phyloP scores from a whole-genome alignment of 2,797 vertebrate genomes.

The Micropoecilia bifurca region DNA sequence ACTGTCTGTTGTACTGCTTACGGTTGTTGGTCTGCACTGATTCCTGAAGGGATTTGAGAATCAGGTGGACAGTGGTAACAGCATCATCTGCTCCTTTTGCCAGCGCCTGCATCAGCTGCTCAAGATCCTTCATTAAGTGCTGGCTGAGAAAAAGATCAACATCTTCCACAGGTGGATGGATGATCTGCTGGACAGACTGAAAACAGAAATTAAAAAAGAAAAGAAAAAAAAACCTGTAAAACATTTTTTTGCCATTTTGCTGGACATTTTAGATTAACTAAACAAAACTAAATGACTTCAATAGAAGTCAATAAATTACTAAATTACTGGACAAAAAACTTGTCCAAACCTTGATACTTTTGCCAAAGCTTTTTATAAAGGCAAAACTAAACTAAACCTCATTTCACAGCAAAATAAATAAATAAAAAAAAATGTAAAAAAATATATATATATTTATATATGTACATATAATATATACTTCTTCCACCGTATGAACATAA shows the following conservation, averaged over 20 bases:
- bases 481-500: neutral
- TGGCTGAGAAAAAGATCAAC: constrained; percentile 74
- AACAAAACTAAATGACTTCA: neutral
- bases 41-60: constrained; percentile 71
- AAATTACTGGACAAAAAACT: neutral
- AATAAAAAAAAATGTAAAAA: no score
- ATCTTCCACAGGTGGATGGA: constrained; percentile 76
- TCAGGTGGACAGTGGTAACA: constrained; percentile 71
- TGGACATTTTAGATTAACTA: neutral
- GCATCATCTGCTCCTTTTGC: constrained; percentile 85
- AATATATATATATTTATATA: no score
- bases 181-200: constrained; percentile 45
- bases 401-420: neutral
- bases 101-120: constrained; percentile 79
- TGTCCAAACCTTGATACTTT: neutral
- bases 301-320: neutral
- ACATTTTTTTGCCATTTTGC: neutral
- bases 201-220: neutral
- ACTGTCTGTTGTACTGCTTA: constrained; percentile 55
- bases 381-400: neutral
- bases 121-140: constrained; percentile 82
- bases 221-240: neutral
- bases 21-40: constrained; percentile 51
- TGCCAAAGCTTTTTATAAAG: neutral
- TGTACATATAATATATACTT: no score